Conservation (phyloP, 2,888 invertebrate species). For the Eupithecia dodoneata region DNA sequence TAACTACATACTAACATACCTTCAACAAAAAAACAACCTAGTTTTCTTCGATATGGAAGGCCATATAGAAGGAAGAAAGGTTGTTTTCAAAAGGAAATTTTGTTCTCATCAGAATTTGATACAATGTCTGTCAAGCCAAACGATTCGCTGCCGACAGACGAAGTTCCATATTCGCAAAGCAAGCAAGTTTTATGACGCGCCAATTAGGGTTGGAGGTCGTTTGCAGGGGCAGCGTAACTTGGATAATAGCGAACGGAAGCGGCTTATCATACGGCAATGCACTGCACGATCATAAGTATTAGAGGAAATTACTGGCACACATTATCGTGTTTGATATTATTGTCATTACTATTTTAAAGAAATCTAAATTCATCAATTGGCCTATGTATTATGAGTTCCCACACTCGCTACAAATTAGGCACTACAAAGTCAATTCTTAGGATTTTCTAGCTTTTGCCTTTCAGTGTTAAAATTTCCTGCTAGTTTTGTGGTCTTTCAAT, state of each 20-base stretch:
- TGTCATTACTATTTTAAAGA: neutral
- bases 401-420: neutral
- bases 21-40: too few species aligned
- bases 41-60: too few species aligned
- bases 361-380: neutral
- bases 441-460: neutral
- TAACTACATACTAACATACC: neutral
- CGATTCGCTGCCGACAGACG: neutral
- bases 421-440: neutral
- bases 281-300: neutral
- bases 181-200: constrained; percentile 8
- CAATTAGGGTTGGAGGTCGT: constrained; percentile 21
- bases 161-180: constrained; percentile 1
- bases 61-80: neutral
- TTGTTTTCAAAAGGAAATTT: neutral
- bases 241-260: constrained; percentile 42
- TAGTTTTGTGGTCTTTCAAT: neutral
- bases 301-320: neutral
- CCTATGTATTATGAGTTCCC: neutral
- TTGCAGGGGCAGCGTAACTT: constrained; percentile 43
- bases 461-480: neutral
- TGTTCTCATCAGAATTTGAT: neutral
- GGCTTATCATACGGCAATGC: constrained; percentile 49
- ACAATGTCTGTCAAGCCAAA: constrained; percentile 7
- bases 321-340: neutral